These are phyloP conservation scores for Plagiodera versicolora DNA, from an alignment of 2,888 invertebrate species.

Conservation along the genomic window DNA sequence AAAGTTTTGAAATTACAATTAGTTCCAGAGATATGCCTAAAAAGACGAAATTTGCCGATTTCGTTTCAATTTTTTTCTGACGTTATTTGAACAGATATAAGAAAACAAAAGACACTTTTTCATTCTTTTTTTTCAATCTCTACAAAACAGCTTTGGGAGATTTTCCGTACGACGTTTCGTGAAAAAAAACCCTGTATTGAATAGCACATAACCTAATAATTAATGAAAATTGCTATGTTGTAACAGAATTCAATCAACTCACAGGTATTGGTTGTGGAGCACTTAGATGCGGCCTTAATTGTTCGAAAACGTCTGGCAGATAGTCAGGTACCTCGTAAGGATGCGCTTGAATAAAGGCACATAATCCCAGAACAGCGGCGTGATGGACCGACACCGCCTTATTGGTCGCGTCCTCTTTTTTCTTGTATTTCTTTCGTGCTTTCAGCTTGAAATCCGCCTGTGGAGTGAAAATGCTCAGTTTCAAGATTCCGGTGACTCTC, in stretches of 20 bases:
- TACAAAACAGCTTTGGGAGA: too few species aligned
- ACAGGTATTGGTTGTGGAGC: constrained; percentile 90
- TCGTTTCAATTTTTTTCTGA: too few species aligned
- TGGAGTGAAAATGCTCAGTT: constrained; percentile 29
- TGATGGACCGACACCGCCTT: constrained; percentile 65
- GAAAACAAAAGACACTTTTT: too few species aligned
- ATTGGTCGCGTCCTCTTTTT: constrained; percentile 20
- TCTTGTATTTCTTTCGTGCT: constrained; percentile 54
- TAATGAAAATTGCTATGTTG: neutral
- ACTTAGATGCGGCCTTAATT: constrained; percentile 76
- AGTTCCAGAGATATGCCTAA: too few species aligned
- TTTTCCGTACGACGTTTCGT: too few species aligned
- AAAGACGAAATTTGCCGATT: too few species aligned
- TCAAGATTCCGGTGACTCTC: neutral
- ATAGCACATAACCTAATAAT: too few species aligned
- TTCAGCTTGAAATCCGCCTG: constrained; percentile 63
- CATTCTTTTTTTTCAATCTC: too few species aligned
- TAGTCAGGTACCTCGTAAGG: constrained; percentile 84
- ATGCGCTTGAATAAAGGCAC: constrained; percentile 83
- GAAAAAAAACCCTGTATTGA: too few species aligned
- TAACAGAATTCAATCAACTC: constrained; percentile 48
- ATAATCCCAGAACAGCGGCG: constrained; percentile 84
- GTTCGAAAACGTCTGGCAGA: constrained; percentile 76
- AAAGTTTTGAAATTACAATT: too few species aligned
- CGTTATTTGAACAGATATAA: too few species aligned